These are phyloP conservation scores for Liasis olivaceus DNA, from an alignment of 2,797 vertebrate genomes.

Conservation along the genomic window DNA sequence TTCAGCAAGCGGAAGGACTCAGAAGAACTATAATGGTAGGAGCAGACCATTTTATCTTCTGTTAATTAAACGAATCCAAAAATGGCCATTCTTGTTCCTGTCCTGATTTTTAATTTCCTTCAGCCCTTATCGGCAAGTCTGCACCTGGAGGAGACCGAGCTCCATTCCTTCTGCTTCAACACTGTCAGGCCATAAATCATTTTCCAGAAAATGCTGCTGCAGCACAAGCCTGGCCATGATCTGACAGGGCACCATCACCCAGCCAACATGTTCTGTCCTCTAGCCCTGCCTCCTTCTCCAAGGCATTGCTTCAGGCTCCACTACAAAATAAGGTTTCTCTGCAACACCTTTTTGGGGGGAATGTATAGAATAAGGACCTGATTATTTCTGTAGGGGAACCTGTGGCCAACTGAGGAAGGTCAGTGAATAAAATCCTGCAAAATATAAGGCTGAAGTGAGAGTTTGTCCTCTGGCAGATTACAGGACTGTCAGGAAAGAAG, in stretches of 20 bases:
- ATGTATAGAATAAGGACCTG: background rate
- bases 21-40: accelerated
- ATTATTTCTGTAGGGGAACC: background rate
- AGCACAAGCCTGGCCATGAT: background rate
- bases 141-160: background rate
- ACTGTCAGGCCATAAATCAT: background rate
- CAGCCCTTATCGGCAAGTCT: background rate
- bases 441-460: background rate
- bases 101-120: slow-evolving; percentile 9
- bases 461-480: background rate
- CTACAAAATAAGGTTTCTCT: background rate
- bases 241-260: background rate
- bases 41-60: background rate
- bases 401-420: background rate
- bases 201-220: background rate
- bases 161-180: accelerated
- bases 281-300: background rate
- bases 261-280: background rate
- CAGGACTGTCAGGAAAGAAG: background rate
- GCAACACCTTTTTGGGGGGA: background rate
- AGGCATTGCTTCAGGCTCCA: background rate
- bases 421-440: background rate
- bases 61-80: background rate
- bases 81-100: background rate
- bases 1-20: background rate